phyloP scores from a whole-genome alignment of 2,113 vertebrate species.

The Marmota flaviventris region DNA sequence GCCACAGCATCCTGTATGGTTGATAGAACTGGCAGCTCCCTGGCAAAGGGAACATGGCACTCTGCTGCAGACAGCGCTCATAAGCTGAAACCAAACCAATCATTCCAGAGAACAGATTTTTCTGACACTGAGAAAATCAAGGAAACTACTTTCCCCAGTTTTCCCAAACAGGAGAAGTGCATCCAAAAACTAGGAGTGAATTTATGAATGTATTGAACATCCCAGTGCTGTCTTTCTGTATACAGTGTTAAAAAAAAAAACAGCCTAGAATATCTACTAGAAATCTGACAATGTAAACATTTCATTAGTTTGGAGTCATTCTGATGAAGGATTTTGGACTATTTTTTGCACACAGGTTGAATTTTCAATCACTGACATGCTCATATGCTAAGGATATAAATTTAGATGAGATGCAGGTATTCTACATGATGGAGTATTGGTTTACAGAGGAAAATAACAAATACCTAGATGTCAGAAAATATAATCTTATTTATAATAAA shows the following conservation, averaged over 20 bases:
- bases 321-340: background rate
- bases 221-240: background rate
- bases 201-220: background rate
- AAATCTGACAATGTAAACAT: background rate
- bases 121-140: background rate
- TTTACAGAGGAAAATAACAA: background rate
- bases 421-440: background rate
- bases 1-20: rapidly evolving
- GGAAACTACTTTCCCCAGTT: background rate
- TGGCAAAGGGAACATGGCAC: background rate
- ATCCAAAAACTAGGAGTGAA: background rate
- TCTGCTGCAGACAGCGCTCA: background rate
- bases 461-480: background rate
- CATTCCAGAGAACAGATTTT: background rate
- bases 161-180: background rate
- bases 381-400: background rate
- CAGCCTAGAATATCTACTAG: background rate
- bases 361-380: background rate
- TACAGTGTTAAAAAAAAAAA: conserved; percentile 31
- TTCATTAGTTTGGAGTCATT: background rate
- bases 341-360: background rate
- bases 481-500: background rate
- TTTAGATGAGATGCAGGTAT: background rate
- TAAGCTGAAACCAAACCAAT: background rate
- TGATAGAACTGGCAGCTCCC: background rate